Percentiles rank a stretch among this genome's conserved stretches.
Evolutionary conservation across 2,113 vertebrate genomes (phyloP).

Genomic region (Haemorhous mexicanus): DNA sequence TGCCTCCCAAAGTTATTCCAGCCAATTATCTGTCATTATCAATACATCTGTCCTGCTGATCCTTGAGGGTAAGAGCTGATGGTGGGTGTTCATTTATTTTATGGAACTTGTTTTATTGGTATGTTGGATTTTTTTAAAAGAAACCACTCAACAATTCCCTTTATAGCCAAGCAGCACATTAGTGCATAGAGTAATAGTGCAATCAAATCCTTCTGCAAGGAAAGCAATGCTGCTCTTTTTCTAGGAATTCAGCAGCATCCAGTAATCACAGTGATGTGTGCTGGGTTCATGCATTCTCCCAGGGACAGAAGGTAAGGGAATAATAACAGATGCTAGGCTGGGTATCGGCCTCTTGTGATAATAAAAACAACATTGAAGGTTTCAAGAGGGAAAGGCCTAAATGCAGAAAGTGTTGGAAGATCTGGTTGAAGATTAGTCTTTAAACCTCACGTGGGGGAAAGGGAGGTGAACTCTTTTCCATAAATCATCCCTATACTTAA

Average conservation of each 20-base stretch:
- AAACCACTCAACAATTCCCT: slow-evolving; percentile 23
- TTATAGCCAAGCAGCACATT: slow-evolving; percentile 50
- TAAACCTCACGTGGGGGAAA: slow-evolving; percentile 60
- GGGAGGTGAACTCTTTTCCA: slow-evolving; percentile 67
- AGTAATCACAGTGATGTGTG: slow-evolving; percentile 53
- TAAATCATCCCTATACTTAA: slow-evolving; percentile 76
- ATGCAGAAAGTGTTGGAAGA: slow-evolving; percentile 70
- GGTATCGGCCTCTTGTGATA: slow-evolving; percentile 69
- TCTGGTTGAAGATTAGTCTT: slow-evolving; percentile 72
- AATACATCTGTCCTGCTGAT: not conserved
- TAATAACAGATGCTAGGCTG: slow-evolving; percentile 67
- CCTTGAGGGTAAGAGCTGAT: not conserved
- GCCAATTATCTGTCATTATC: not conserved
- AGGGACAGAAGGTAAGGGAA: slow-evolving; percentile 52
- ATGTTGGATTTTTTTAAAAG: not conserved
- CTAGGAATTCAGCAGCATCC: slow-evolving; percentile 55
- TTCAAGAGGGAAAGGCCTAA: slow-evolving; percentile 59
- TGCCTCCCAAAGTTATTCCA: not conserved
- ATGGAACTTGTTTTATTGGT: not conserved
- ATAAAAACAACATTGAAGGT: slow-evolving; percentile 64
- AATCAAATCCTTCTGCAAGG: slow-evolving; percentile 47
- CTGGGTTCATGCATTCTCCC: slow-evolving; percentile 22
- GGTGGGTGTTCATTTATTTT: slow-evolving; percentile 5
- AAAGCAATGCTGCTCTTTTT: slow-evolving; percentile 36
- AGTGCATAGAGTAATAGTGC: not conserved